Base-by-base conservation (phyloP, 2,888 invertebrate genomes). In the Drosophila acutilabella region DNA sequence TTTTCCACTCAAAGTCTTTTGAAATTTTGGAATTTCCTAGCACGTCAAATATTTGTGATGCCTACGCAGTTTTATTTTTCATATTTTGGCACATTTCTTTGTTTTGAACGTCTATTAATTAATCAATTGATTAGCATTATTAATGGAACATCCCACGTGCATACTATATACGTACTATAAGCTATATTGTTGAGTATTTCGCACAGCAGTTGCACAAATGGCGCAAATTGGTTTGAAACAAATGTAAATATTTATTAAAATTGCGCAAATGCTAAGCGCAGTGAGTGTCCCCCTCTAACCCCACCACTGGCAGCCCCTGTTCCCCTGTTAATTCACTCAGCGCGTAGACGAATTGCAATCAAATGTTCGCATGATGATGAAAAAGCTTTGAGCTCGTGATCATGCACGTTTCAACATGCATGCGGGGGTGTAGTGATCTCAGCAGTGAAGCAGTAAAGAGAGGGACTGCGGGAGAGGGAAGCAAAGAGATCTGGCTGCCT, bases 211-310 rank as follows among this genome's bases (percentile, higher is more conserved):
- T 81, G 83, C 83, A 83, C 75, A 88, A 89, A 84, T 87, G 79
- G 84, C 85, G 80, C 85, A 85, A 89, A 88, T 86, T 86, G 80
- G 78, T 85, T 82, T 75, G 75, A 74, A 85, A 88, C 82, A 85
- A 86, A 86, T 89, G 88, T 89, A 89, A 89, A 86, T 86, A 89
- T 86, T 89, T 86, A 86, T 86, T 75, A 84, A 81, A 87, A 89
- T 85, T 89, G 83, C 88, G 65, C 75, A 88, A 87, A 80, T 53
- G 61, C 89, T 62, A 59, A 72, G 74, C 80, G 50, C 48, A 40
- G 30, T 50, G 52, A 33, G 61, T 10, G 41, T 57, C 30, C 41
- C 48, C 13, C 26, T 36, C 45, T 50, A 40, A 16, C 42, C 33
- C 53, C 14, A 18, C 47, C 42, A 14, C 44, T 36, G 13, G 6